These are phyloP conservation scores for Syngnathus floridae DNA, from an alignment of 2,113 vertebrate species.

Conservation along the genomic window DNA sequence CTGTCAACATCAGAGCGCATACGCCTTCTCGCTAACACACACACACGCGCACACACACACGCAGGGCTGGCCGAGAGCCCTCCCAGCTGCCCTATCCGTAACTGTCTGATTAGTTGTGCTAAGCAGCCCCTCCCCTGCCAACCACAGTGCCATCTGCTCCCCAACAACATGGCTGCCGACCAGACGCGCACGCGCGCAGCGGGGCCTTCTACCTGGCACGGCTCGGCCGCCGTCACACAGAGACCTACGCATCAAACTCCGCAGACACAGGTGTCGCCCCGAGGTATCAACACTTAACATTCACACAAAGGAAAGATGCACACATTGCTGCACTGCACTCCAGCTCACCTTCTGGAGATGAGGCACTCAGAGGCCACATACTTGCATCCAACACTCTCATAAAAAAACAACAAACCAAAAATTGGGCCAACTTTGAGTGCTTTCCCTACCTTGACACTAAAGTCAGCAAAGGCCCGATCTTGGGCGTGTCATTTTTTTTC, in stretches of 20 bases:
- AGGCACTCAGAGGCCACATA: background rate
- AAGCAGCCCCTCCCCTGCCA: conserved; percentile 99
- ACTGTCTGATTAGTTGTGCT: conserved; percentile 99
- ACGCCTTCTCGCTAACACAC: conserved; percentile 62
- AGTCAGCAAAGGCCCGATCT: background rate
- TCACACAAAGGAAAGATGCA: conserved; percentile 33
- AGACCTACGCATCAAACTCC: conserved; percentile 60
- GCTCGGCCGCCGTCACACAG: conserved; percentile 55
- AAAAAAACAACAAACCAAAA: background rate
- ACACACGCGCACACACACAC: conserved; percentile 46
- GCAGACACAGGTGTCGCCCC: conserved; percentile 64
- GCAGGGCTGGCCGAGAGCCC: conserved; percentile 89
- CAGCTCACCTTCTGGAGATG: background rate
- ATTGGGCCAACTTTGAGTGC: background rate
- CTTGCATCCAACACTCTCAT: background rate
- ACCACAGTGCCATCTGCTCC: conserved; percentile 98
- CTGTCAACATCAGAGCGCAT: conserved; percentile 90
- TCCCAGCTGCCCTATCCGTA: conserved; percentile 99
- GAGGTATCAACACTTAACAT: conserved; percentile 63
- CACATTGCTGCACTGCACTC: background rate
- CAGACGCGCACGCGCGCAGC: conserved; percentile 65
- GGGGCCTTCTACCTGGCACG: conserved; percentile 64
- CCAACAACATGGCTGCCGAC: conserved; percentile 95
- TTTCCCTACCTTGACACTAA: background rate
- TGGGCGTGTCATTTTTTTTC: no score